Evolutionary conservation across 2,888 invertebrate species (phyloP).

Genomic region (Drosophila hawaiiensis): DNA sequence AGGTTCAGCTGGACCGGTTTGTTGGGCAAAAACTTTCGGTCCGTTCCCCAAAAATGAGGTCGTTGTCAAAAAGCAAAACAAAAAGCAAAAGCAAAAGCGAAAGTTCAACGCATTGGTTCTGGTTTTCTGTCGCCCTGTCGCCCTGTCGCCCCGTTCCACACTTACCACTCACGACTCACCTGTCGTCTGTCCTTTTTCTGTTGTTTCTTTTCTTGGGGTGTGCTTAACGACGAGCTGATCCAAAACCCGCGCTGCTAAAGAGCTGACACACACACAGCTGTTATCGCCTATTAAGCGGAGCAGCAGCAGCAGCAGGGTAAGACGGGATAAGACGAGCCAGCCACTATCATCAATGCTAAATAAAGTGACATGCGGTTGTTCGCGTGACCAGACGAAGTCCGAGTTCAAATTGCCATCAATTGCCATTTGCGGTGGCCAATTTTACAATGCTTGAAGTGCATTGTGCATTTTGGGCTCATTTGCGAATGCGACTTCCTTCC

Average conservation of each 20-base stretch:
- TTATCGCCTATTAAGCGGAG: conserved; percentile 27
- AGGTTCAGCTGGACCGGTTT: conserved; percentile 47
- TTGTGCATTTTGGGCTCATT: neutral
- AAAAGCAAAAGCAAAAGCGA: conserved; percentile 58
- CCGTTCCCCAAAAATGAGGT: conserved; percentile 56
- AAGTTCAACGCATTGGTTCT: conserved; percentile 41
- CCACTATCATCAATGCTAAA: neutral
- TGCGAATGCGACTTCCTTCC: conserved; percentile 22
- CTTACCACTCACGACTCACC: conserved; percentile 12
- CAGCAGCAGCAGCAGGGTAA: neutral
- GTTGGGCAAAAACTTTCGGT: conserved; percentile 55
- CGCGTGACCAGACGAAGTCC: conserved; percentile 60
- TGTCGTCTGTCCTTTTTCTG: conserved; percentile 7
- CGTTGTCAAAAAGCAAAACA: conserved; percentile 40
- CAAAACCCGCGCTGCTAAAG: conserved; percentile 19
- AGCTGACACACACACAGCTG: conserved; percentile 39
- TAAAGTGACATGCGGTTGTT: conserved; percentile 2
- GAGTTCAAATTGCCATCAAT: conserved; percentile 60
- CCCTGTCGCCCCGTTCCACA: neutral
- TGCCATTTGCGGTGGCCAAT: conserved; percentile 23
- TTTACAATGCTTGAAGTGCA: neutral
- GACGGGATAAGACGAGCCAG: neutral
- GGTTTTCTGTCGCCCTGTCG: conserved; percentile 3
- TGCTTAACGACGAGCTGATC: conserved; percentile 25
- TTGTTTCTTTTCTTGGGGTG: conserved; percentile 23